phyloP scores from a whole-genome alignment of 2,888 invertebrate species.

The Cerceris rybyensis region DNA sequence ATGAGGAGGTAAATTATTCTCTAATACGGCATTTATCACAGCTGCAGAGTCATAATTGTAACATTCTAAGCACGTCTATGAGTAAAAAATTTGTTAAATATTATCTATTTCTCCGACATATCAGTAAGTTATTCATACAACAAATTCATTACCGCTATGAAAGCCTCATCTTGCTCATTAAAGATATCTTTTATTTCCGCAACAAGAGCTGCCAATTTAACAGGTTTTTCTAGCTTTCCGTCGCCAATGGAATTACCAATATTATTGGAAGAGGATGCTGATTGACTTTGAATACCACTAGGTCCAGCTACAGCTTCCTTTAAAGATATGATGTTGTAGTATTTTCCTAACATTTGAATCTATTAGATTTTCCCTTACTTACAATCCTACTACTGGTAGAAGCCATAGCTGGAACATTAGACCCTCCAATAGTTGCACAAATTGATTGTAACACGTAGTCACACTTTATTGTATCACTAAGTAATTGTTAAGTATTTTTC shows the following conservation, averaged over 20 bases:
- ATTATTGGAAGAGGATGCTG: conserved; percentile 13
- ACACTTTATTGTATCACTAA: conserved; percentile 84
- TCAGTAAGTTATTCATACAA: conserved; percentile 1
- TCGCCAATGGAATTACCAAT: conserved; percentile 12
- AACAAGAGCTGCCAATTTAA: conserved; percentile 81
- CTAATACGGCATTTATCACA: conserved; percentile 92
- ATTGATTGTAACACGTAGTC: conserved; percentile 64
- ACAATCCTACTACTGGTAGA: conserved; percentile 9
- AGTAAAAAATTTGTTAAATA: conserved; percentile 79
- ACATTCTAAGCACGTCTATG: conserved; percentile 89
- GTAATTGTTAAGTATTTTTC: conserved; percentile 57
- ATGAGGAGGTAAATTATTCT: conserved; percentile 88
- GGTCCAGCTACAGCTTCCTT: conserved; percentile 62
- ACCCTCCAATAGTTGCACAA: conserved; percentile 45
- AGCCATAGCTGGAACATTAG: conserved; percentile 3
- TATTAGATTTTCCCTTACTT: conserved; percentile 30
- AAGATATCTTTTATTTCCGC: conserved; percentile 89
- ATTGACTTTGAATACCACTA: conserved; percentile 49
- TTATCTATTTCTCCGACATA: neutral
- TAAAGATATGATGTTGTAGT: conserved; percentile 21
- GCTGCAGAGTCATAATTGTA: conserved; percentile 89
- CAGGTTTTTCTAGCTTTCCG: conserved; percentile 19
- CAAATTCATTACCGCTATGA: conserved; percentile 82
- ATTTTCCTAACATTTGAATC: neutral
- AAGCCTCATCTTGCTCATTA: conserved; percentile 91